Base-by-base conservation (phyloP, 2,113 vertebrate species). In the Scatophagus argus region DNA sequence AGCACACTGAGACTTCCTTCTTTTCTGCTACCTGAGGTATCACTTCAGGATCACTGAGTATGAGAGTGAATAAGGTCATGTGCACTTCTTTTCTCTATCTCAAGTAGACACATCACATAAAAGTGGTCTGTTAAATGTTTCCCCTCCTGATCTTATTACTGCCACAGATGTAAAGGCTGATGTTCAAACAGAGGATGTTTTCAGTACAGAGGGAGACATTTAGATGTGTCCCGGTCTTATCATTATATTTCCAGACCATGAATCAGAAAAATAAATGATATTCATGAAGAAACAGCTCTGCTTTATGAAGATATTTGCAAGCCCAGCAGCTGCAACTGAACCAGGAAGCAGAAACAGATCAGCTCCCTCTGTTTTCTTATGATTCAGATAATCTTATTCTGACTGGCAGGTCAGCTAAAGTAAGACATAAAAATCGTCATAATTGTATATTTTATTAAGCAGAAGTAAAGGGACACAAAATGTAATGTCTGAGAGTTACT, bases 311-410 rank as follows among this genome's bases (percentile, higher is more conserved):
- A 60, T n/a, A 79, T 51, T 51, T 65, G 21, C 29, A 62, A 55
- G 63, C 56, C 63, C 62, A 23, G 23, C 31, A n/a, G 78, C 71
- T 75, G 58, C 75, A 87, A 60, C 58, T 88, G 52, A 68, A 46
- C 59, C 67, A 52, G 73, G 62, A 82, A 77, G 72, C 81, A 63
- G 75, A 75, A 44, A 87, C 76, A 81, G 74, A 47, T 83, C 32
- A 41, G 54, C 66, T 71, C 52, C 55, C 58, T 86, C 61, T 89
- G 83, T 91, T 93, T 92, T 91, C 58, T 75, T 82, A 64, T 49
- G 79, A 93, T 92, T 87, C 83, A 90, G 52, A 88, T 92, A 79
- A 74, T 71, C 81, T 92, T 92, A 55, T 91, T 88, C 93, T 89
- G 91, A 85, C 84, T 79, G 66, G 62, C 43, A 55, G 12, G 49